A percentile compares a stretch with the other conserved stretches of the same genome.
Evolutionary conservation across 1,140 invertebrate species (phyloP).

Genomic region (Spodoptera frugiperda): DNA sequence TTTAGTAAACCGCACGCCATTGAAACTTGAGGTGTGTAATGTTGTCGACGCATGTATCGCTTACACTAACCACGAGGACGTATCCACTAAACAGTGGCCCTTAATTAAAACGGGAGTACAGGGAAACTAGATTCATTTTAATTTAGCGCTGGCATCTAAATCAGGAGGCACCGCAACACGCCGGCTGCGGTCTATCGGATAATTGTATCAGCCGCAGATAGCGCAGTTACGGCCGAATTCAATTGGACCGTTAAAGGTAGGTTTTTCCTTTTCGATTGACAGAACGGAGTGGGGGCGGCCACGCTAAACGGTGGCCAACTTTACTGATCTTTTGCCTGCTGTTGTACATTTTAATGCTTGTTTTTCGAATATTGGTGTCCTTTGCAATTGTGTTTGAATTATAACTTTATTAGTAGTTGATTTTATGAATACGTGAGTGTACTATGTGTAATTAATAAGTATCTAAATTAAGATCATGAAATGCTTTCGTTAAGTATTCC

Average conservation of each 20-base stretch:
- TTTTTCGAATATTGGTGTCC: no score
- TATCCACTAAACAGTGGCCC: conserved; percentile 23
- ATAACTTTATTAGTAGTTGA: no score
- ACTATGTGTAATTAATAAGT: no score
- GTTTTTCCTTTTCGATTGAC: conserved; percentile 10
- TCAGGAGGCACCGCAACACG: conserved; percentile 26
- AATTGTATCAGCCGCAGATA: conserved; percentile 40
- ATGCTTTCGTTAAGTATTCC: no score
- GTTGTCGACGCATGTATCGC: background rate
- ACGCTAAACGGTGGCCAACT: no score
- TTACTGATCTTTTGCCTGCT: no score
- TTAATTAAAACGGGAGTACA: conserved; percentile 33
- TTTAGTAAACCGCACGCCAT: background rate
- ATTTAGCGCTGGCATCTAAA: conserved; percentile 42
- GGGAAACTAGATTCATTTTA: conserved; percentile 41
- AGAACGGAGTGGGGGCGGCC: background rate
- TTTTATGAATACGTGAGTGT: no score
- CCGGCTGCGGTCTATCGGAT: conserved; percentile 32
- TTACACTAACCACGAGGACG: background rate
- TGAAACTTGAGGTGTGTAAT: background rate
- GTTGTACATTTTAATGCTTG: no score
- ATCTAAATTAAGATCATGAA: no score
- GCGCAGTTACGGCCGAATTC: conserved; percentile 22
- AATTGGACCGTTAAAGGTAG: conserved; percentile 17
- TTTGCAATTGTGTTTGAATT: no score